Evolutionary conservation across 1,140 invertebrate genomes (phyloP).

Genomic region (Zaprionus capensis): DNA sequence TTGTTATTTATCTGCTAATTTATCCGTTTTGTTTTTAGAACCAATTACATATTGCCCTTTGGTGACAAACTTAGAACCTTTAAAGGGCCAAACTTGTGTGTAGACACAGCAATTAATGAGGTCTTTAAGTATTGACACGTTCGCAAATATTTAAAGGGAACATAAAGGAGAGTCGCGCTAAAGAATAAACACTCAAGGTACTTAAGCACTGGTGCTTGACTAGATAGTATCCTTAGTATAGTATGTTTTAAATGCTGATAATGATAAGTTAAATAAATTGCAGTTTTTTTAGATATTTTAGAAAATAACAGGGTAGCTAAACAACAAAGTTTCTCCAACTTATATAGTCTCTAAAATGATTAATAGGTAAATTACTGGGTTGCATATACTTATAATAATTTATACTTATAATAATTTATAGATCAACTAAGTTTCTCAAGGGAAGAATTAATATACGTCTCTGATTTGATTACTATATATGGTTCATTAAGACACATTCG

Average conservation of each 20-base stretch:
- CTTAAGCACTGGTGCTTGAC: background rate
- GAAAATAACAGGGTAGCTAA: too few relatives aligned
- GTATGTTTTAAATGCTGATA: background rate
- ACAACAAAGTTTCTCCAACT: too few relatives aligned
- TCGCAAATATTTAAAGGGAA: background rate
- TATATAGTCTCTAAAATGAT: too few relatives aligned
- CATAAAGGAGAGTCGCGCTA: background rate
- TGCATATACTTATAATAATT: too few relatives aligned
- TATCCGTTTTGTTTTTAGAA: slow-evolving; percentile 21
- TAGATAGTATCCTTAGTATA: background rate
- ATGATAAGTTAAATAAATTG: too few relatives aligned
- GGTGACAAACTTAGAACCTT: slow-evolving; percentile 1
- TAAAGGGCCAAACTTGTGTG: slow-evolving; percentile 7
- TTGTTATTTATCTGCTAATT: slow-evolving; percentile 38
- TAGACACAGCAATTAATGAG: slow-evolving; percentile 6
- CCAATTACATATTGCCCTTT: slow-evolving; percentile 11
- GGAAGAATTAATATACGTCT: background rate
- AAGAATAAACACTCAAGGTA: background rate
- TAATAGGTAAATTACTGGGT: background rate
- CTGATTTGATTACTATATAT: background rate
- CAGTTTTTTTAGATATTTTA: too few relatives aligned
- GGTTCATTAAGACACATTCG: too few relatives aligned
- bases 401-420: too few relatives aligned
- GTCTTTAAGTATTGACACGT: background rate
- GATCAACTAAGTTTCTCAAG: too few relatives aligned